Percentiles rank a stretch among this genome's conserved stretches.
Conservation (phyloP, 2,113 vertebrate genomes). For the Pelobates fuscus region DNA sequence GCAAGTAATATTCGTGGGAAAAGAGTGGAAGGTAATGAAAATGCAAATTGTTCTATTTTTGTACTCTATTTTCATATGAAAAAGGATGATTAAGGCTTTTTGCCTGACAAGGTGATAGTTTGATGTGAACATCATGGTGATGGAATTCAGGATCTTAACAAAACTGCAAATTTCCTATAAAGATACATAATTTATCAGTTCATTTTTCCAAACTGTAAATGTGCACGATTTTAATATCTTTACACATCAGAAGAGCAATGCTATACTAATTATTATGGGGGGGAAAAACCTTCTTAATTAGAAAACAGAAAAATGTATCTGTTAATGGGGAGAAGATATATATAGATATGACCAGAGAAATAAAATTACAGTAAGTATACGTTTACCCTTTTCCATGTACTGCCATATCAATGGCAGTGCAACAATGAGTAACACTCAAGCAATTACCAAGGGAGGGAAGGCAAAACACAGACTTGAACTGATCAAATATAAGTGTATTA, state of each 20-base stretch:
- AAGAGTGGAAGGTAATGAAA: conserved; percentile 48
- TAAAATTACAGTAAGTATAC: no score
- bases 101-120: conserved; percentile 49
- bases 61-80: conserved; percentile 47
- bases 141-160: conserved; percentile 47
- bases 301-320: no score
- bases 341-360: no score
- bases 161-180: conserved; percentile 42
- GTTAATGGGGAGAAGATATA: no score
- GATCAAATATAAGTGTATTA: no score
- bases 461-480: no score
- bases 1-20: conserved; percentile 50
- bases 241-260: conserved; percentile 1
- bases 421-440: no score
- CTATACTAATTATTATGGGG: conserved; percentile 25
- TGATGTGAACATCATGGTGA: conserved; percentile 48
- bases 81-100: conserved; percentile 50
- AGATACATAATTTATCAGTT: conserved; percentile 49
- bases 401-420: no score
- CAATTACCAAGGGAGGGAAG: no score
- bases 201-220: conserved; percentile 41
- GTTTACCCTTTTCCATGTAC: no score
- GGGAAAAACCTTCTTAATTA: background rate
- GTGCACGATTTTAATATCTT: conserved; percentile 25
- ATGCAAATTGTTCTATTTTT: conserved; percentile 51